A percentile compares a stretch with the other conserved stretches of the same genome.
Evolutionary conservation across 1,140 invertebrate species (phyloP).

Genomic region (Anastrepha ludens): DNA sequence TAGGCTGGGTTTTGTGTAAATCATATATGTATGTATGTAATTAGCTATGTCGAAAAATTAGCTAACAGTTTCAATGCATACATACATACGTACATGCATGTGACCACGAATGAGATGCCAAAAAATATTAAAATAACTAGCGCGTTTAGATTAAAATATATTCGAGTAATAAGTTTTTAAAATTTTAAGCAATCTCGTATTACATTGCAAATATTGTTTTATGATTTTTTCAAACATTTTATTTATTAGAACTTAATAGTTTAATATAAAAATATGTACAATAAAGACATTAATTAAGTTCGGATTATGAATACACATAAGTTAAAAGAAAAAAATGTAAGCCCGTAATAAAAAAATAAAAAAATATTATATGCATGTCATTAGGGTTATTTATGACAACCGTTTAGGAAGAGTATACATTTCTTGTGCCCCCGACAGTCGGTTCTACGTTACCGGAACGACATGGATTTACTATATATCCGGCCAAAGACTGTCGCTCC

Average conservation of each 20-base stretch:
- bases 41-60: neutral
- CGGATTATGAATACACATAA: neutral
- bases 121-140: neutral
- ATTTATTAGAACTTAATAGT: neutral
- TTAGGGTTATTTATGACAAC: too few relatives aligned
- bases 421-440: too few relatives aligned
- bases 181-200: neutral
- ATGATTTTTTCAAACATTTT: neutral
- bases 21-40: neutral
- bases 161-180: neutral
- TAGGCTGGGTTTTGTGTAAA: neutral
- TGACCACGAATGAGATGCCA: neutral
- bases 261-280: neutral
- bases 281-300: conserved; percentile 40
- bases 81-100: neutral
- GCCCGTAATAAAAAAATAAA: too few relatives aligned
- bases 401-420: too few relatives aligned
- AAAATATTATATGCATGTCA: too few relatives aligned
- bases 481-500: too few relatives aligned
- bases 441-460: too few relatives aligned
- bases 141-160: neutral
- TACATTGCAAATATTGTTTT: neutral
- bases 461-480: too few relatives aligned
- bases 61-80: neutral
- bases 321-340: neutral